Base-by-base conservation (phyloP, 1,140 invertebrate species). In the Tyrophagus putrescentiae region DNA sequence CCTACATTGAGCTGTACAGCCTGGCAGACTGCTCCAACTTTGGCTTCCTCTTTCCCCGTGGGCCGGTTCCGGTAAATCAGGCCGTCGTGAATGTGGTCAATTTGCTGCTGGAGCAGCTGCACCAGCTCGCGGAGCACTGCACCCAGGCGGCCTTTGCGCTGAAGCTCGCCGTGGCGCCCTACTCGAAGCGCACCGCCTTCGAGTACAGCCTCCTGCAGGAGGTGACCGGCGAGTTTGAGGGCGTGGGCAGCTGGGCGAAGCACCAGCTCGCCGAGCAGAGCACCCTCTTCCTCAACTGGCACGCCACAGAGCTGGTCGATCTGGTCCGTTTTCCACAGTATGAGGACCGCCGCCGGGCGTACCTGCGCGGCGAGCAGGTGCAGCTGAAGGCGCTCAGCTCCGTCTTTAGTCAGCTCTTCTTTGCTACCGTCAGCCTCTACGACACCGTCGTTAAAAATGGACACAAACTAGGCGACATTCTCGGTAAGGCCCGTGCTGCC, bases 281-380 rank as follows among this genome's bases (percentile, higher is more conserved):
- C 3, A 27, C 52, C 18, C 11, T 4, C 1, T 3, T 33, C 1
- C 9, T 27, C 13, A 34, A 2, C 3, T 18, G n/a, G 13, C 52
- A 27, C 27, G 13, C 27, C n/a, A 28, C 32, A 2, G 3, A 27
- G 27, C 2, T 54, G 13, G 39, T 16, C 18, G 1, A 33, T 3
- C 32, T 54, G 21, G 52, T 34, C 3, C 32, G 7, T 13, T 32
- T 34, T 54, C 52, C 52, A 29, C 52, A 54, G 27, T 54, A 54
- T 54, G 52, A 54, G 11, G 52, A 54, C 27, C 13, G n/a, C 21
- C 52, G 52, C 3, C 11, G 39, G 13, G 25, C 25, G n/a, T 32
- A 23, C 28, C 4, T 54, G 9, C 52, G 25, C 6, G n/a, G 25
- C 25, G 52, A 54, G 25, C 11, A 54, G 3, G 3, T 34, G n/a